Evolutionary conservation across 2,797 vertebrate genomes (phyloP), one percentile per base, ranked within the genome.

Genomic region (Neosalanx taihuensis): DNA sequence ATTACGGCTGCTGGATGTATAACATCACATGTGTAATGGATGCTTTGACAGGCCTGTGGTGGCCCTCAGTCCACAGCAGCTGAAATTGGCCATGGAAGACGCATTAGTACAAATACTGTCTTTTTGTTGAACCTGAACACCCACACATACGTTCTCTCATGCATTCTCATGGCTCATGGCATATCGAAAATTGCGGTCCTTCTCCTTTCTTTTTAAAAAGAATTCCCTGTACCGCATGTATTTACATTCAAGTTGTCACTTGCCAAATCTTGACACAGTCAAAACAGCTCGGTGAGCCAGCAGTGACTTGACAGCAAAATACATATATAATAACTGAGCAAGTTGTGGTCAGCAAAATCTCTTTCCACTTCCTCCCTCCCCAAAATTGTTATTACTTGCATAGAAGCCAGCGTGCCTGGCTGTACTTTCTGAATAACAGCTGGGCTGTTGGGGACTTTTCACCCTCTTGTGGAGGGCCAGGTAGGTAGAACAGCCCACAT

Each of bases 201-300:
- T 75, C 76, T 80, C 79, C 80, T 83, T 80, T 29, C 81, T 74
- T 41, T 41, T 3, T 33, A 3, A 33, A 33, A 33, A 33, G 6
- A 33, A 33, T 78, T 83, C 3, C 33, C 77, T 35, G 35, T 29
- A 56, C 79, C 69, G 71, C 75, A 84, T 86, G 82, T 84, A 83
- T 90, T 85, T 84, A 90, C 89, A 89, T 89, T 81, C 88, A 85
- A 88, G 79, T 80, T 84, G 87, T 89, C 86, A 85, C 71, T 74
- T 77, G 86, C 82, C 71, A 83, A 90, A 91, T 91, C 77, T 75
- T 83, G 74, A 72, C 64, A 75, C 87, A 89, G 90, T 90, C 89
- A 89, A 87, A 85, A 83, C 79, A 81, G 66, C 75, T 81, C 41
- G 76, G 72, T 73, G 72, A 81, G 78, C 76, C 69, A 73, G 80